These are phyloP conservation scores for Pipa parva DNA, from an alignment of 2,113 vertebrate species.

Conservation along the genomic window DNA sequence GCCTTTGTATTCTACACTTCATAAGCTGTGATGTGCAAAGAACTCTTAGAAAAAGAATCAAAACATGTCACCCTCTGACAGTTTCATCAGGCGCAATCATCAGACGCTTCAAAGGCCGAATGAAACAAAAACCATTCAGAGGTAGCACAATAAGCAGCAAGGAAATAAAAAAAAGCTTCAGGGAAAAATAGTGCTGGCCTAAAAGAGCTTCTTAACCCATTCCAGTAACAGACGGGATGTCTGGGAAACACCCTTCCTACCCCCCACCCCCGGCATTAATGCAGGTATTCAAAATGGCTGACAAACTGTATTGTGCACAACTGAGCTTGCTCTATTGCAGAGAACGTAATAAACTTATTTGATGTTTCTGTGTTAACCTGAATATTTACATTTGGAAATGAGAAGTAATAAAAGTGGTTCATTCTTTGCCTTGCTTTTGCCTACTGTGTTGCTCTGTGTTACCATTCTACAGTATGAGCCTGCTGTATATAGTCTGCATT, in stretches of 20 bases:
- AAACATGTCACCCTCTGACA: constrained; percentile 32
- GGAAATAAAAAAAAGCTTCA: constrained; percentile 3
- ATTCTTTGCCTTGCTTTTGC: too few relatives aligned
- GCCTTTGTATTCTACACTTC: constrained; percentile 32
- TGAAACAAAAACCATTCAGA: constrained; percentile 30
- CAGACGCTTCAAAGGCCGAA: constrained; percentile 22
- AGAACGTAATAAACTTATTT: too few relatives aligned
- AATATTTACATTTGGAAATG: too few relatives aligned
- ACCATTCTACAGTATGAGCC: too few relatives aligned
- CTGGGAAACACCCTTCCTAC: background rate
- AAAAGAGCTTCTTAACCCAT: too few relatives aligned
- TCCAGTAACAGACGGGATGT: too few relatives aligned
- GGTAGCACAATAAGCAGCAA: constrained; percentile 14
- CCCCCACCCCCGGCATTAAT: background rate
- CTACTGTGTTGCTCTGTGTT: too few relatives aligned
- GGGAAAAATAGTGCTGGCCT: too few relatives aligned
- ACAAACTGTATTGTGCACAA: background rate
- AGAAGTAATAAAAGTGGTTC: too few relatives aligned
- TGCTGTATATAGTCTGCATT: too few relatives aligned
- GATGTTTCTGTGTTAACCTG: too few relatives aligned
- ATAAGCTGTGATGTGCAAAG: constrained; percentile 19
- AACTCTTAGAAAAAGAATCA: constrained; percentile 32
- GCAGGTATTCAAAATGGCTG: background rate
- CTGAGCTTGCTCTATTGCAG: too few relatives aligned
- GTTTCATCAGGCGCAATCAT: constrained; percentile 25